Conservation (phyloP, 1,140 invertebrate genomes). For the Drosophila persimilis region DNA sequence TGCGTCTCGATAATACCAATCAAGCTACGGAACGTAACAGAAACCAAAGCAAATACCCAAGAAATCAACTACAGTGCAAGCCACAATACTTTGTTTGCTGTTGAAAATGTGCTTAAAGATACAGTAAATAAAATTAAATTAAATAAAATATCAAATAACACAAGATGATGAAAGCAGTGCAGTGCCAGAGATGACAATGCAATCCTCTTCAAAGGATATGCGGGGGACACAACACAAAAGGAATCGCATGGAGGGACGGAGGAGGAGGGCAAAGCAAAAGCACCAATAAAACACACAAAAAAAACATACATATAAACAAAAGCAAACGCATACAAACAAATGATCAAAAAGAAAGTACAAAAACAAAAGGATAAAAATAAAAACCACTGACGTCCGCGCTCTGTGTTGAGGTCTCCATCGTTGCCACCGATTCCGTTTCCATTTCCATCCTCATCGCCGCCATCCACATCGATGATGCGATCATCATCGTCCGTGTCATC, state of each 20-base stretch:
- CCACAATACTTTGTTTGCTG: neutral
- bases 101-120: neutral
- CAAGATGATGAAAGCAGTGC: too few relatives aligned
- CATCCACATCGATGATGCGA: slow-evolving; percentile 44
- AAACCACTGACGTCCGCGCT: slow-evolving; percentile 73
- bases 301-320: slow-evolving; percentile 20
- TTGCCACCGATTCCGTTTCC: slow-evolving; percentile 32
- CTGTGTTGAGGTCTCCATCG: slow-evolving; percentile 34
- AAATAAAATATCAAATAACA: too few relatives aligned
- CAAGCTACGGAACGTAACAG: slow-evolving; percentile 18
- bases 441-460: slow-evolving; percentile 35
- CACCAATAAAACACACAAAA: slow-evolving; percentile 20
- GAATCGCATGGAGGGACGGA: neutral
- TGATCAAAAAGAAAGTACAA: slow-evolving; percentile 33
- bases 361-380: slow-evolving; percentile 51
- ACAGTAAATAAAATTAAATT: neutral
- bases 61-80: slow-evolving; percentile 3
- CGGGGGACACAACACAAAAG: neutral
- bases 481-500: slow-evolving; percentile 28
- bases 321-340: slow-evolving; percentile 23
- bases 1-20: slow-evolving; percentile 1
- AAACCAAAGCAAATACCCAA: slow-evolving; percentile 26
- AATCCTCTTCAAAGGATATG: too few relatives aligned
- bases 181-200: slow-evolving; percentile 10
- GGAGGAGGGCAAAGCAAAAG: slow-evolving; percentile 5